These are phyloP conservation scores for Bibio marci DNA, from an alignment of 2,888 invertebrate genomes.

Conservation along the genomic window DNA sequence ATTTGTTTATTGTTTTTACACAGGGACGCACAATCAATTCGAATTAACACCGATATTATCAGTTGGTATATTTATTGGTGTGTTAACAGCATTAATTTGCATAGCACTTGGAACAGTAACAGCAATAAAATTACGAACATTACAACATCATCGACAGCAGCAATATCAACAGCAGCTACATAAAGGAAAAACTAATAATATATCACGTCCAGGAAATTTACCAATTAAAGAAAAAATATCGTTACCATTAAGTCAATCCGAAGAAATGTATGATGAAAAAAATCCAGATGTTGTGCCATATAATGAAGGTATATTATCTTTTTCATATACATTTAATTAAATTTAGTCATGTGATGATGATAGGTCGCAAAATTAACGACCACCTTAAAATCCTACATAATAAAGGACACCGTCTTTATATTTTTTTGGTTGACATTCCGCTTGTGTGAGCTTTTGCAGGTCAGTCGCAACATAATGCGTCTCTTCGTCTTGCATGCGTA, in stretches of 20 bases:
- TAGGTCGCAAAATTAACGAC: not conserved
- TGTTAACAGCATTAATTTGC: constrained; percentile 28
- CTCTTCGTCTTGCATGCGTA: too few species aligned
- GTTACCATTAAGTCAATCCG: constrained; percentile 43
- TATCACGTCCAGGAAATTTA: constrained; percentile 41
- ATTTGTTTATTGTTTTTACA: constrained; percentile 16
- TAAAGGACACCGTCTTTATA: too few species aligned
- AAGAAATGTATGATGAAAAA: constrained; percentile 69
- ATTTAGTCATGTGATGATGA: too few species aligned
- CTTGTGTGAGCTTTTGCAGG: too few species aligned
- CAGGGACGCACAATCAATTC: constrained; percentile 34
- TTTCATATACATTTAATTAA: too few species aligned
- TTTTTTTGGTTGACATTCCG: too few species aligned
- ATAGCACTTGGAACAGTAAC: constrained; percentile 29
- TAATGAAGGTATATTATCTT: constrained; percentile 53
- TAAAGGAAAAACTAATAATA: constrained; percentile 24
- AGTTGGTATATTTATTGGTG: constrained; percentile 30
- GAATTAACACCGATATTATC: constrained; percentile 36
- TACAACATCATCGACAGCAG: constrained; percentile 25
- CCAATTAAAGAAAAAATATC: constrained; percentile 49
- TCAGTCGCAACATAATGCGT: too few species aligned
- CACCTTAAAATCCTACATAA: too few species aligned
- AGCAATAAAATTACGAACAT: constrained; percentile 27
- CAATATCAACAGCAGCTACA: constrained; percentile 25
- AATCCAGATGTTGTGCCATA: constrained; percentile 80